Evolutionary conservation across 1,140 invertebrate genomes (phyloP), one percentile per base, ranked within the genome.

Genomic region (Drosophila sucinea): DNA sequence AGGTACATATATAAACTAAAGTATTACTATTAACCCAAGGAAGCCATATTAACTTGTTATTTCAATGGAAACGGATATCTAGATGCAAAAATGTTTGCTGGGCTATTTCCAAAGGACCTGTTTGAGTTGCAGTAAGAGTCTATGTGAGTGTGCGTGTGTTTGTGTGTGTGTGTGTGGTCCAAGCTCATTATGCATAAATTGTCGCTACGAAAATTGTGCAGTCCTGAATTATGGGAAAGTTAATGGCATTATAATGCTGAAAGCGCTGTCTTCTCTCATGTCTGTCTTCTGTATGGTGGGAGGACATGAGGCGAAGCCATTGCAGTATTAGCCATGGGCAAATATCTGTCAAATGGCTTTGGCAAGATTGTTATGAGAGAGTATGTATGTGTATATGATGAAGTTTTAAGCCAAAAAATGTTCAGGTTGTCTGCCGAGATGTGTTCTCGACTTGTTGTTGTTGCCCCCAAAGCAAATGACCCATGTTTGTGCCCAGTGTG

Each of bases 241-340:
- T 89, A 89, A 89, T 89, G 80, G 80, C 77, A 89, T 90, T 89
- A 89, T 84, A 89, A 89, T 89, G 74, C 84, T 80, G 83, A 81
- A 69, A 79, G 67, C 62, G 70, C 29, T 60, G 70, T 64, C 69
- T 67, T 65, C 60, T 78, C 73, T 56, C 29, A n/a, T n/a, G n/a
- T n/a, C n/a, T n/a, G n/a, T n/a, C n/a, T n/a, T n/a, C n/a, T n/a
- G n/a, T n/a, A n/a, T n/a, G n/a, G n/a, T n/a, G n/a, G n/a, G 58
- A 55, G 51, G 60, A 62, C 41, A 47, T 29, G 23, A 58, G 35
- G 17, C 40, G 17, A 56, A 32, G 33, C 33, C 38, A 32, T 60
- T 60, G 55, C 33, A 38, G 55, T 56, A 30, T 77, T 77, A 72
- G 73, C 67, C 74, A 68, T 64, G 60, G 60, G 67, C 72, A 63